These are phyloP conservation scores for Parapristionchus giblindavisi DNA, from an alignment of 2,888 invertebrate genomes.

Conservation along the genomic window DNA sequence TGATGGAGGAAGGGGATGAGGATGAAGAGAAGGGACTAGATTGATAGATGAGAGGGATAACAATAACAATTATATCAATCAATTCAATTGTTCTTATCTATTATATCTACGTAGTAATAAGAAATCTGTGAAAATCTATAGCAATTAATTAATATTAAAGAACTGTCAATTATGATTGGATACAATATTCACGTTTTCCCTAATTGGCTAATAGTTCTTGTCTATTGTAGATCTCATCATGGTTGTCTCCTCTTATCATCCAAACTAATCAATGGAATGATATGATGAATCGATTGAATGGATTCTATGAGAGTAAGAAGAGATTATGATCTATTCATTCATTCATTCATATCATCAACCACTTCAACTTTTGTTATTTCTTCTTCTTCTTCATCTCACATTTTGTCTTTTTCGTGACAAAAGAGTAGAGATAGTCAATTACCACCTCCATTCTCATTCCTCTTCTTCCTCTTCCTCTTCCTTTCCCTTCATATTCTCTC, in stretches of 20 bases:
- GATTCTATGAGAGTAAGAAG: conserved; percentile 19
- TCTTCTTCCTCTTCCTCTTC: neutral
- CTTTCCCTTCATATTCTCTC: neutral
- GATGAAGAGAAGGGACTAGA: conserved; percentile 11
- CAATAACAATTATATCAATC: too few species aligned
- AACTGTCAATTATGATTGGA: too few species aligned
- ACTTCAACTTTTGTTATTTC: neutral
- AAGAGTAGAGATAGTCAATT: too few species aligned
- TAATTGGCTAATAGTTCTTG: neutral
- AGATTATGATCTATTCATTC: too few species aligned
- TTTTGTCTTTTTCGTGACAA: conserved; percentile 3
- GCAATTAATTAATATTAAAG: too few species aligned
- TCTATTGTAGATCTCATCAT: conserved; percentile 10
- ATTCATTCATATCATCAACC: neutral
- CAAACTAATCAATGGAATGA: conserved; percentile 24
- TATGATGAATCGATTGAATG: neutral
- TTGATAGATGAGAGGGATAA: neutral
- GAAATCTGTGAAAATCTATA: too few species aligned
- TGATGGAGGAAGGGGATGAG: neutral
- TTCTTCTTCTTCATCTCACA: neutral
- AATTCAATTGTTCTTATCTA: too few species aligned
- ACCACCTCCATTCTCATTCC: too few species aligned
- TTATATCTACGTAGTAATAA: too few species aligned
- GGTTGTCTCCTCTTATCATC: neutral
- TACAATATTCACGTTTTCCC: neutral